A percentile compares a stretch with the other conserved stretches of the same genome.
phyloP scores from a whole-genome alignment of 1,140 invertebrate species.

The Lordiphosa stackelbergi region DNA sequence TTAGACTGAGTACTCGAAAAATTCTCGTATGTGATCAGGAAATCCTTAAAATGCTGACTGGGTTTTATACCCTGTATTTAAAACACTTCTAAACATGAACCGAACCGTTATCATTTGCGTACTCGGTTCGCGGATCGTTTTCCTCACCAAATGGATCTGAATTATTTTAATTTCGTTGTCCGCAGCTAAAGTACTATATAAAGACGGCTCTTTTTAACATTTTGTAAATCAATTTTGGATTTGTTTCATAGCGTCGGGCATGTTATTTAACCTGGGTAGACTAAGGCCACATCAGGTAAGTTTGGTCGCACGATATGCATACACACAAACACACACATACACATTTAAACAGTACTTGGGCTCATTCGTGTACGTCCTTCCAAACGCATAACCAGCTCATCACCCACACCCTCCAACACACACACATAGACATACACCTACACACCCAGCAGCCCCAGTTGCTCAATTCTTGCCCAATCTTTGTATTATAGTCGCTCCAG shows the following conservation, averaged over 20 bases:
- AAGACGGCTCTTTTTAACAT: too few species aligned
- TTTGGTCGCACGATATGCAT: slow-evolving; percentile 43
- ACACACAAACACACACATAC: slow-evolving; percentile 20
- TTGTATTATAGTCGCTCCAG: slow-evolving; percentile 75
- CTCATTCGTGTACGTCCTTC: slow-evolving; percentile 66
- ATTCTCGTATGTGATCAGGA: too few species aligned
- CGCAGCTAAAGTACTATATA: too few species aligned
- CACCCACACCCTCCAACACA: slow-evolving; percentile 5
- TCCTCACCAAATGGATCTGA: too few species aligned
- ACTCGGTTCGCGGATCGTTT: too few species aligned
- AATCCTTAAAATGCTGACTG: too few species aligned
- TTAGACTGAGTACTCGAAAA: too few species aligned
- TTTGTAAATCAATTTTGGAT: slow-evolving; percentile 20
- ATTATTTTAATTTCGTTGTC: too few species aligned
- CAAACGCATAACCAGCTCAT: slow-evolving; percentile 29
- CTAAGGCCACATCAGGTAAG: background rate
- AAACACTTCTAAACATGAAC: too few species aligned
- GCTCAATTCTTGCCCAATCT: slow-evolving; percentile 43
- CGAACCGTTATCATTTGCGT: too few species aligned
- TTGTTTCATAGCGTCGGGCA: slow-evolving; percentile 32
- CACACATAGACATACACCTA: slow-evolving; percentile 11
- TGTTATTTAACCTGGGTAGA: slow-evolving; percentile 20
- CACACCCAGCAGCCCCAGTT: slow-evolving; percentile 10
- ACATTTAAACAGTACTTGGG: slow-evolving; percentile 36
- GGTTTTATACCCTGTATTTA: too few species aligned